Conservation (phyloP, 2,113 vertebrate genomes). For the Oncorhynchus mykiss region DNA sequence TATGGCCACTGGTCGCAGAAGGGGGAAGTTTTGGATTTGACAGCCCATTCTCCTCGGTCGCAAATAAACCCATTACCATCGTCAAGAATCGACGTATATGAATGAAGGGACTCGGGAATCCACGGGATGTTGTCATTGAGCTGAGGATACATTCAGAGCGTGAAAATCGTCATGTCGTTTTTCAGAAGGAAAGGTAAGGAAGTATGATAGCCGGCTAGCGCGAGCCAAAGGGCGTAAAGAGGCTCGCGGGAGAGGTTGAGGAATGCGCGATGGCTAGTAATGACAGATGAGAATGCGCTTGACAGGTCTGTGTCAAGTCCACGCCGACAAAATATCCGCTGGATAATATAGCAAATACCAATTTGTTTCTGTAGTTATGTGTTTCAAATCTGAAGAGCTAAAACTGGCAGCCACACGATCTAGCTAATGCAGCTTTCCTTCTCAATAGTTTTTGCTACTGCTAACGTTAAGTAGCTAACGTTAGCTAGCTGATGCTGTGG, state of each 20-base stretch:
- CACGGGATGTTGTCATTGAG: slow-evolving; percentile 72
- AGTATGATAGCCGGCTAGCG: slow-evolving; percentile 25
- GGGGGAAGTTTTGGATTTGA: slow-evolving; percentile 60
- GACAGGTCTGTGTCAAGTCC: neutral
- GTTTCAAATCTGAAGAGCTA: too few species aligned
- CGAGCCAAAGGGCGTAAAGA: neutral
- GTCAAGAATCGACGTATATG: slow-evolving; percentile 56
- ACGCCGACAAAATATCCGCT: neutral
- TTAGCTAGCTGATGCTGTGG: too few species aligned
- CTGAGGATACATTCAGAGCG: slow-evolving; percentile 63
- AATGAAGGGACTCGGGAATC: slow-evolving; percentile 74
- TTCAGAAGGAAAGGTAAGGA: slow-evolving; percentile 84
- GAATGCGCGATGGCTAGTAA: neutral
- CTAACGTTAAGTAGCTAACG: too few species aligned
- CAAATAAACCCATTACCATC: slow-evolving; percentile 6
- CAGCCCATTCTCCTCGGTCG: slow-evolving; percentile 39
- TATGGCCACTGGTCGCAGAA: slow-evolving; percentile 75
- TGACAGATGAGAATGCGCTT: neutral
- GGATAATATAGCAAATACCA: too few species aligned
- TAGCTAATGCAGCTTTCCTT: too few species aligned
- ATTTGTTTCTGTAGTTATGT: too few species aligned
- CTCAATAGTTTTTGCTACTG: too few species aligned
- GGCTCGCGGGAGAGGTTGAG: neutral
- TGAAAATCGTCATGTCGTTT: slow-evolving; percentile 78
- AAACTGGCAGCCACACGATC: too few species aligned